These are phyloP conservation scores for Anolis sagrei DNA, from an alignment of 2,113 vertebrate genomes.

Conservation along the genomic window DNA sequence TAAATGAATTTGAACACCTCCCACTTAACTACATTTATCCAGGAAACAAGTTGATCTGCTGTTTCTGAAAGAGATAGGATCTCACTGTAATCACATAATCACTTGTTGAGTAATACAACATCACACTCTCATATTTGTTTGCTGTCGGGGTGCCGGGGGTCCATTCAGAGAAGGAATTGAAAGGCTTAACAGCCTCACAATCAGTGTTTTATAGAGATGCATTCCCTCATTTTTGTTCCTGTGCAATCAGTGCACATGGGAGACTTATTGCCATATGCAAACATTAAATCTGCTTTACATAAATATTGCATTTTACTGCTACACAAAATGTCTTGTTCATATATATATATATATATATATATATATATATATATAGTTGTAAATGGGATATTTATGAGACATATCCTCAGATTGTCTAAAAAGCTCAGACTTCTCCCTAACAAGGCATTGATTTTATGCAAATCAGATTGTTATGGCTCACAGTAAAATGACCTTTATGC, in stretches of 20 bases:
- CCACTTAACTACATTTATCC: not conserved
- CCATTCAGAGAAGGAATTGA: conserved; percentile 47
- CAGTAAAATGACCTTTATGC: conserved; percentile 57
- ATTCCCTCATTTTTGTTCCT: conserved; percentile 60
- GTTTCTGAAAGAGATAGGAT: not conserved
- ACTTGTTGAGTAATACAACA: too few species aligned
- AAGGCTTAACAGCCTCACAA: conserved; percentile 56
- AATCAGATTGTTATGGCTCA: conserved; percentile 56
- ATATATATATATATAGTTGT: conserved; percentile 1
- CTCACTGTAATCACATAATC: too few species aligned
- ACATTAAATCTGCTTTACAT: conserved; percentile 65
- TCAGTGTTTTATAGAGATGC: conserved; percentile 66
- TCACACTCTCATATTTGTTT: too few species aligned
- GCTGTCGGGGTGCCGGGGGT: not conserved
- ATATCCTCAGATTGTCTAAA: conserved; percentile 51
- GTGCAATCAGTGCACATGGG: conserved; percentile 52
- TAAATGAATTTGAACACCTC: conserved; percentile 36
- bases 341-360: not conserved
- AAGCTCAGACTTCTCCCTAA: conserved; percentile 35
- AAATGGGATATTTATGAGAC: conserved; percentile 52
- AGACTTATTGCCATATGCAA: conserved; percentile 54
- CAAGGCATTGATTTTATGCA: conserved; percentile 60
- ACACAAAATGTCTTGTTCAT: conserved; percentile 61
- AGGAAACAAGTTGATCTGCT: not conserved
- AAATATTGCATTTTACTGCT: conserved; percentile 66